Percentiles rank a stretch among this genome's conserved stretches.
Evolutionary conservation across 2,797 vertebrate genomes (phyloP).

Genomic region (Dicrostonyx torquatus): DNA sequence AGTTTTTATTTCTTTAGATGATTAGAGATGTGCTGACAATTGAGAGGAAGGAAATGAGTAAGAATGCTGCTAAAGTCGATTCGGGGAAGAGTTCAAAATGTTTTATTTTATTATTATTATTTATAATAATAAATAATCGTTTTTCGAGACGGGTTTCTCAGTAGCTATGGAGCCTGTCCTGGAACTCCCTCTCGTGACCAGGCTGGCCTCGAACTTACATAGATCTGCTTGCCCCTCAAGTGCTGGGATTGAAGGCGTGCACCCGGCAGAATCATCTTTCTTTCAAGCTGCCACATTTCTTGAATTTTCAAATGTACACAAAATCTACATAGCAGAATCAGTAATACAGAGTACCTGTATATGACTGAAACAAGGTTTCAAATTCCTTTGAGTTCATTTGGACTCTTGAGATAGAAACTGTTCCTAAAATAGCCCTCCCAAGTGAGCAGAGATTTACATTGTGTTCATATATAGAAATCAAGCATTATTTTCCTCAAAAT

Average conservation of each 20-base stretch:
- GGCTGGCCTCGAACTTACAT: no score
- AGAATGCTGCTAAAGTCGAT: constrained; percentile 17
- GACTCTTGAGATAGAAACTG: constrained; percentile 35
- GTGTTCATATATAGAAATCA: constrained; percentile 14
- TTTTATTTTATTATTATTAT: no score
- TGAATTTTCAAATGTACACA: constrained; percentile 21
- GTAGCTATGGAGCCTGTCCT: no score
- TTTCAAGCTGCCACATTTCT: constrained; percentile 35
- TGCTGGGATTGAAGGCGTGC: no score
- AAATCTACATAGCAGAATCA: constrained; percentile 11
- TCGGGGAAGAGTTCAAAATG: neutral
- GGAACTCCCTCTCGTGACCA: no score
- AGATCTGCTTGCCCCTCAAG: no score
- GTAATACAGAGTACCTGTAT: neutral
- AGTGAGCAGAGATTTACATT: constrained; percentile 40
- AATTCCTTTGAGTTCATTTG: constrained; percentile 33
- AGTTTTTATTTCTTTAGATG: constrained; percentile 54
- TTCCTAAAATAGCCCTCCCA: neutral
- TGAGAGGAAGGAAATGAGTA: constrained; percentile 42
- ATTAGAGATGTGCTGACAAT: constrained; percentile 34
- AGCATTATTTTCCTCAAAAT: constrained; percentile 49
- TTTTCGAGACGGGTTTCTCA: no score
- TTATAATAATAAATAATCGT: no score
- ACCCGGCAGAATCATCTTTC: neutral
- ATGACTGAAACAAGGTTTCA: constrained; percentile 48